Base-by-base conservation (phyloP, 2,113 vertebrate species). In the Phainopepla nitens region DNA sequence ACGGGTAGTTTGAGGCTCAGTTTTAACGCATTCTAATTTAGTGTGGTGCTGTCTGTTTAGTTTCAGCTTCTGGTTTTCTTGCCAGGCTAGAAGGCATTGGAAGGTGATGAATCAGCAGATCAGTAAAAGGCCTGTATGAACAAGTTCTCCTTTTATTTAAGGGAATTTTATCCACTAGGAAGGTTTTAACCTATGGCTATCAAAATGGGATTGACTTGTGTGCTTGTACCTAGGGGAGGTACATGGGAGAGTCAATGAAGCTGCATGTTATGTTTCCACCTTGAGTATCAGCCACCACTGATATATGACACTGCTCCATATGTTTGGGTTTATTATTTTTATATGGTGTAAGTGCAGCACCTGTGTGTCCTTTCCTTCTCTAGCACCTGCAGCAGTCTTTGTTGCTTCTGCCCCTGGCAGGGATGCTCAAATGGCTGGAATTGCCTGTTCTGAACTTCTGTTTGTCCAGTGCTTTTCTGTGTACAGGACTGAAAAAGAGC, bases 231-330 rank as follows among this genome's bases (percentile, higher is more conserved):
- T 44, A 24, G 41, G 18, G 24, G 9, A 58, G n/a, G 29, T 64
- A 14, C 54, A 60, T 53, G 66, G 45, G 39, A 44, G 35, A 24
- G 29, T 47, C 54, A 27, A 13, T 39, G 58, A 66, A 27, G 20
- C 33, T 11, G 0, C 10, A 2, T 1, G 6, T 20, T 65, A 18
- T 7, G 1, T 57, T 78, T 91, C 13, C 0, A 1, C 18, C 22
- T 3, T 25, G 6, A 33, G 23, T 31, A 4, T 68, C n/a, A 33
- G 25, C 27, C 65, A 35, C 31, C 1, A 0, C 41, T 87, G 66
- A n/a, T n/a, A n/a, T n/a, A n/a, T n/a, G n/a, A 28, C 25, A 10
- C 41, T 23, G 53, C 31, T 70, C 33, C 1, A 0, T n/a, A 1
- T 10, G 2, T 45, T 28, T 11, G 12, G 13, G 25, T 54, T 45